These are phyloP conservation scores for Mythimna lalbum DNA, from an alignment of 2,888 invertebrate genomes.

Conservation along the genomic window DNA sequence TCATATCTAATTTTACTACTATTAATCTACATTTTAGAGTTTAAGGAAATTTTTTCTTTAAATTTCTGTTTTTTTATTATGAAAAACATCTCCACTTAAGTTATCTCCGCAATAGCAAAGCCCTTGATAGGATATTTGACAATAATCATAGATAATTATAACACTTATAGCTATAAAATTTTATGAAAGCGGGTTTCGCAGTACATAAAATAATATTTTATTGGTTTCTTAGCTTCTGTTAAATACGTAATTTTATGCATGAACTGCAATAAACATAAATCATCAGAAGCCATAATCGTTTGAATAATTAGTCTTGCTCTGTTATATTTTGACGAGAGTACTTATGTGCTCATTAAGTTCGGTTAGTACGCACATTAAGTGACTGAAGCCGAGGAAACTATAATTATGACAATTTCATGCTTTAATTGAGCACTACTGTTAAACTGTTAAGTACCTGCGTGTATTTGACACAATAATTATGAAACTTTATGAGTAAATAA, in stretches of 20 bases:
- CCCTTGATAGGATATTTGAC: background rate
- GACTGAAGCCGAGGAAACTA: slow-evolving; percentile 27
- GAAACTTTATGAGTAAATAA: slow-evolving; percentile 6
- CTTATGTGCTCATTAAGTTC: slow-evolving; percentile 22
- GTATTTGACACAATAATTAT: slow-evolving; percentile 9
- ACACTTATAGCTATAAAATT: too few relatives aligned
- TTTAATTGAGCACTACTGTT: slow-evolving; percentile 15
- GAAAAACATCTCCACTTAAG: background rate
- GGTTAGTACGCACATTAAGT: slow-evolving; percentile 12
- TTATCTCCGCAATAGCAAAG: background rate
- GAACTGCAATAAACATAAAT: slow-evolving; percentile 10
- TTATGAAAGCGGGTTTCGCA: background rate
- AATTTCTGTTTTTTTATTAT: too few relatives aligned
- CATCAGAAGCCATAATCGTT: slow-evolving; percentile 22
- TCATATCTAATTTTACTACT: too few relatives aligned
- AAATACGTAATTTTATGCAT: background rate
- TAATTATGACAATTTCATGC: slow-evolving; percentile 29
- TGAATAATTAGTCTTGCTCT: slow-evolving; percentile 30
- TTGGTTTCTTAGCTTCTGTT: background rate
- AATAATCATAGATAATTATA: too few relatives aligned
- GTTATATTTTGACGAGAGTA: slow-evolving; percentile 34
- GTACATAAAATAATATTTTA: background rate
- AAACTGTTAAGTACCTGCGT: slow-evolving; percentile 29
- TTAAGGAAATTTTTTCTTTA: too few relatives aligned
- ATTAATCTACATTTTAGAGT: too few relatives aligned